Conservation (phyloP, 1,140 invertebrate genomes). For the Ceratosolen fusciceps region DNA sequence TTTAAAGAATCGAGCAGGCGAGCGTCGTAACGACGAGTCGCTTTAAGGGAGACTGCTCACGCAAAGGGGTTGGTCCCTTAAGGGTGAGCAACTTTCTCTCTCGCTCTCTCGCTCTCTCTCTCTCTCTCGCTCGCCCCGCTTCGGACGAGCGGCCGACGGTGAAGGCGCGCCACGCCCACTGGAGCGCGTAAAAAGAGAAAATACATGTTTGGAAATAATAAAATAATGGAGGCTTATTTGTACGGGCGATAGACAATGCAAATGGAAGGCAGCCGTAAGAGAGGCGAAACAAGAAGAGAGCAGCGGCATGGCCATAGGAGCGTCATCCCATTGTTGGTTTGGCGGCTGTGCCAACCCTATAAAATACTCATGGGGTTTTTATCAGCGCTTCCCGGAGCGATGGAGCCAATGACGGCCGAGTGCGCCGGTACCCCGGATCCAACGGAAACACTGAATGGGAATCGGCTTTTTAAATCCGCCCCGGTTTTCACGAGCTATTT, state of each 20-base stretch:
- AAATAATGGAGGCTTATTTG: slow-evolving; percentile 66
- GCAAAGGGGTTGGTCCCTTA: slow-evolving; percentile 29
- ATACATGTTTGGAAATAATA: slow-evolving; percentile 68
- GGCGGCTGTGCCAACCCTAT: slow-evolving; percentile 59
- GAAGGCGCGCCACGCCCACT: slow-evolving; percentile 20
- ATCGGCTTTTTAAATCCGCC: slow-evolving; percentile 61
- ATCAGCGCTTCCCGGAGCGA: slow-evolving; percentile 67
- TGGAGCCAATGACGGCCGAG: slow-evolving; percentile 59
- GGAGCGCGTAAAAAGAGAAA: slow-evolving; percentile 17
- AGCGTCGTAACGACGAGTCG: not conserved
- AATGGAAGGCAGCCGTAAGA: not conserved
- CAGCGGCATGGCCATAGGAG: slow-evolving; percentile 60
- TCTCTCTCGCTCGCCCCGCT: too few species aligned
- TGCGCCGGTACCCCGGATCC: slow-evolving; percentile 52
- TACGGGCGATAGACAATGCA: slow-evolving; percentile 23
- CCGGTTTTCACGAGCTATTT: slow-evolving; percentile 50
- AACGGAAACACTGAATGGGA: slow-evolving; percentile 68
- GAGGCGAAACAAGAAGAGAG: slow-evolving; percentile 24
- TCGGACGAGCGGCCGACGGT: not conserved
- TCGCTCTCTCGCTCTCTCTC: too few species aligned
- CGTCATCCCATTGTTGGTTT: not conserved
- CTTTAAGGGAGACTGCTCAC: not conserved
- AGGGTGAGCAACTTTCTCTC: slow-evolving; percentile 4
- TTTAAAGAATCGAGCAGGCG: not conserved
- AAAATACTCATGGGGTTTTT: slow-evolving; percentile 72